A percentile compares a stretch with the other conserved stretches of the same genome.
Conservation (phyloP, 2,888 invertebrate genomes). For the Platycnemis pennipes region DNA sequence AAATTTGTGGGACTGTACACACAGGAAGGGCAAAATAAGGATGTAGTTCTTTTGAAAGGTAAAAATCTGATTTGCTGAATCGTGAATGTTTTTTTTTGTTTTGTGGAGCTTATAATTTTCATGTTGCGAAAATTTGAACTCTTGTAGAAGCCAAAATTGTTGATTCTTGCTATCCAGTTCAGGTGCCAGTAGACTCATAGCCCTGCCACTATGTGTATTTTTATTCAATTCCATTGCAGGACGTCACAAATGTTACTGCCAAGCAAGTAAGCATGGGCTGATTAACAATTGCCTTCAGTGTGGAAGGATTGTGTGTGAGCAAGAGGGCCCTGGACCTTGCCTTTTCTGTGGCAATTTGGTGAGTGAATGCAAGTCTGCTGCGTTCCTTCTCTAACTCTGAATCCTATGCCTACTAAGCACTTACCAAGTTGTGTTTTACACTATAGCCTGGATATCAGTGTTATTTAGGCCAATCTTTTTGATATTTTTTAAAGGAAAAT, state of each 20-base stretch:
- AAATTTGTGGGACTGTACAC: slow-evolving; percentile 89
- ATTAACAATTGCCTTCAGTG: slow-evolving; percentile 96
- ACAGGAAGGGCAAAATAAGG: slow-evolving; percentile 83
- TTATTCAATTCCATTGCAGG: slow-evolving; percentile 80
- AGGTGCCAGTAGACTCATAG: background rate
- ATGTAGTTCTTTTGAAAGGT: slow-evolving; percentile 80
- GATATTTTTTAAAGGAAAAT: too few species aligned
- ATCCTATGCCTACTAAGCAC: too few species aligned
- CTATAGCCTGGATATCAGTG: too few species aligned
- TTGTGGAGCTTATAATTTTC: too few species aligned
- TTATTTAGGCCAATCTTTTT: too few species aligned
- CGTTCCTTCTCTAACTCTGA: too few species aligned
- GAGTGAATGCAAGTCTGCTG: too few species aligned
- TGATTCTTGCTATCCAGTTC: background rate
- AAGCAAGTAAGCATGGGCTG: slow-evolving; percentile 93
- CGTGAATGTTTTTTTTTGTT: slow-evolving; percentile 34
- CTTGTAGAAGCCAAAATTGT: too few species aligned
- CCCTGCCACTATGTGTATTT: background rate
- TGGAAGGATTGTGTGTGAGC: slow-evolving; percentile 96
- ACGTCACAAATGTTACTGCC: slow-evolving; percentile 93
- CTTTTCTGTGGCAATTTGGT: slow-evolving; percentile 94
- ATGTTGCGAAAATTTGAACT: too few species aligned
- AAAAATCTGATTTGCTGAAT: slow-evolving; percentile 48
- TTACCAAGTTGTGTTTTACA: too few species aligned
- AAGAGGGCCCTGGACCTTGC: slow-evolving; percentile 98